phyloP scores from a whole-genome alignment of 2,888 invertebrate species.

The Tachina lurida region DNA sequence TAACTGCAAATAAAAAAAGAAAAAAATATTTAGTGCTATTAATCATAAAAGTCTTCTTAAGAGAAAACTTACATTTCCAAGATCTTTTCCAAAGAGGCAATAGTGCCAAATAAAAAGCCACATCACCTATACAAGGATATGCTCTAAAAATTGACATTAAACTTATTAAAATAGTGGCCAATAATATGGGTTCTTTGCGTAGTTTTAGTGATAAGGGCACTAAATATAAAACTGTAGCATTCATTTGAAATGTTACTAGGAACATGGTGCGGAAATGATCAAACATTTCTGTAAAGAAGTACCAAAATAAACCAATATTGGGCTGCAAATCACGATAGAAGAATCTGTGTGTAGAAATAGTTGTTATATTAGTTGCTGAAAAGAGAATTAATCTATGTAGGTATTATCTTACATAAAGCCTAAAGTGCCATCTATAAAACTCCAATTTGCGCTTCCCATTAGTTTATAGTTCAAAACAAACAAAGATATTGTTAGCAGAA shows the following conservation, averaged over 20 bases:
- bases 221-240: conserved; percentile 95
- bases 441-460: conserved; percentile 85
- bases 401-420: conserved; percentile 90
- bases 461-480: conserved; percentile 83
- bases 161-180: conserved; percentile 91
- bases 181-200: conserved; percentile 90
- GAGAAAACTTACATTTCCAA: conserved; percentile 88
- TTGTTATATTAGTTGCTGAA: conserved; percentile 65
- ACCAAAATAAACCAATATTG: conserved; percentile 99
- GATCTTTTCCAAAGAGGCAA: conserved; percentile 96
- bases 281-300: conserved; percentile 99
- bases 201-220: conserved; percentile 92
- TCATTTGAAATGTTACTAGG: conserved; percentile 98
- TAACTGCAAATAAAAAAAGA: conserved; percentile 85
- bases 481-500: conserved; percentile 72
- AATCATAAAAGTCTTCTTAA: not conserved
- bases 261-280: conserved; percentile 98
- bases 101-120: conserved; percentile 94
- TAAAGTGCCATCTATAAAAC: conserved; percentile 88
- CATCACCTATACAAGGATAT: conserved; percentile 98
- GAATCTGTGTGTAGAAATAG: conserved; percentile 85
- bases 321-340: conserved; percentile 97
- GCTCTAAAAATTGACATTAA: conserved; percentile 97
- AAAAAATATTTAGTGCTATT: not conserved
- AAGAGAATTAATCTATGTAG: not conserved